Conservation (phyloP, 2,797 vertebrate genomes). For the Dendrocincla tyrannina region DNA sequence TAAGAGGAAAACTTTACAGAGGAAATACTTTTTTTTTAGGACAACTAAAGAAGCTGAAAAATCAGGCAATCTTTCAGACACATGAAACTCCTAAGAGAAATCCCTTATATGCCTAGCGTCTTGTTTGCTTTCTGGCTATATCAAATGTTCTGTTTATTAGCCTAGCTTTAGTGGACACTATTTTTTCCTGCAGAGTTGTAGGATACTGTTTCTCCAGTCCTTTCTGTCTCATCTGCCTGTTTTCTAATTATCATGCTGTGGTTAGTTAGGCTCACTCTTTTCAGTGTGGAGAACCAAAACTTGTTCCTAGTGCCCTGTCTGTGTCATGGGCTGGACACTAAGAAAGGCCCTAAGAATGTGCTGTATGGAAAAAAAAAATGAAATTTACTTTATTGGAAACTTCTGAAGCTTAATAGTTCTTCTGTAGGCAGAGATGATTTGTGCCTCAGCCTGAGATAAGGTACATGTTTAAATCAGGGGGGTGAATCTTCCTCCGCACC, state of each 20-base stretch:
- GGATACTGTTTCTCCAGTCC: background rate
- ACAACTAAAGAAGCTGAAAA: background rate
- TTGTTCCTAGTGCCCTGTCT: background rate
- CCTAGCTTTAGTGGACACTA: background rate
- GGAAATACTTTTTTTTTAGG: background rate
- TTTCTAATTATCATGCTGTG: background rate
- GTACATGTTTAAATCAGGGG: fast-evolving
- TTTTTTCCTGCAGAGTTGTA: background rate
- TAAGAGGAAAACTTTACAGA: background rate
- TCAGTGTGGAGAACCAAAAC: background rate
- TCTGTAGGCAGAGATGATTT: background rate
- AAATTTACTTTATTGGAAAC: background rate
- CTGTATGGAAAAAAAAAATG: background rate
- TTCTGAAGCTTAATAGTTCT: background rate
- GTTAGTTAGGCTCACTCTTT: background rate
- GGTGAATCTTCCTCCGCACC: background rate
- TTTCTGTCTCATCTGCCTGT: background rate
- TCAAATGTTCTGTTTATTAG: background rate
- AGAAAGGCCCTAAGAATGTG: background rate
- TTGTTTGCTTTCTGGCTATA: background rate
- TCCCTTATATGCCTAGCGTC: background rate
- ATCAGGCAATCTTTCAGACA: background rate
- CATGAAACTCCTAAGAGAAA: background rate
- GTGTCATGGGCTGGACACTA: background rate
- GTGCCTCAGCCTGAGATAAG: background rate